A percentile compares a stretch with the other conserved stretches of the same genome.
phyloP scores from a whole-genome alignment of 2,113 vertebrate genomes.

The human region GRCh38 chr4:27913501-27914000 shows the following conservation, averaged over 20 bases:
- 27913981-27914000: background rate
- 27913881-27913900: background rate
- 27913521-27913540: background rate
- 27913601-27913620: background rate
- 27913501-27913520: background rate
- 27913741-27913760: background rate
- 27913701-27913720: background rate
- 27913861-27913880: background rate
- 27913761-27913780: background rate
- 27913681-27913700: background rate
- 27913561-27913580: no score
- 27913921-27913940: background rate
- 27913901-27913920: background rate
- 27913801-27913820: background rate
- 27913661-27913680: background rate
- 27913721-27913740: background rate
- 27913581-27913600: background rate
- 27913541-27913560: background rate
- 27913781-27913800: background rate
- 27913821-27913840: background rate
- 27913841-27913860: background rate
- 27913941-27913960: background rate
- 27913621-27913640: background rate
- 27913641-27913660: background rate
- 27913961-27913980: background rate